Evolutionary conservation across 2,888 invertebrate species (phyloP).

Genomic region (Drosophila monieri): DNA sequence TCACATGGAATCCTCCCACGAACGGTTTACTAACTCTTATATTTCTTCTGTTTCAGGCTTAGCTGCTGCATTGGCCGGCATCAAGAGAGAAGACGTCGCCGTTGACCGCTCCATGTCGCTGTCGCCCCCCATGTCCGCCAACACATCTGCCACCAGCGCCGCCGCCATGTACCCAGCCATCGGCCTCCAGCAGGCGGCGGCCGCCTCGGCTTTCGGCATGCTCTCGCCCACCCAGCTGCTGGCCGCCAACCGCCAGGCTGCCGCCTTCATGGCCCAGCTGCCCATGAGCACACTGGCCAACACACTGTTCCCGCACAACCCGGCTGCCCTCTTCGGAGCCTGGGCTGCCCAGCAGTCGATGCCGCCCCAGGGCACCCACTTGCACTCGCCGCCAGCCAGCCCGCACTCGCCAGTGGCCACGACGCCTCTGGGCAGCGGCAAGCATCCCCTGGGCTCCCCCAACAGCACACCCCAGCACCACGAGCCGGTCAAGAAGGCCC

Average conservation of each 20-base stretch:
- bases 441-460: conserved; percentile 70
- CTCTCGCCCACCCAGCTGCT: conserved; percentile 82
- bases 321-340: conserved; percentile 81
- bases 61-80: conserved; percentile 83
- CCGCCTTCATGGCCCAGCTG: conserved; percentile 83
- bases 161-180: conserved; percentile 75
- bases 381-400: conserved; percentile 82
- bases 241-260: conserved; percentile 83
- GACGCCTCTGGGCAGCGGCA: conserved; percentile 50
- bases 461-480: conserved; percentile 64
- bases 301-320: conserved; percentile 83
- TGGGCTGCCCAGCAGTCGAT: conserved; percentile 79
- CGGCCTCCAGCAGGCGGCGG: conserved; percentile 82
- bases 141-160: conserved; percentile 72
- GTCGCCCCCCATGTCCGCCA: conserved; percentile 83
- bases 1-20: not conserved
- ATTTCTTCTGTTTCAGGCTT: conserved; percentile 70
- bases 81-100: conserved; percentile 81
- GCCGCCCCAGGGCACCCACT: conserved; percentile 65
- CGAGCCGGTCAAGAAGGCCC: conserved; percentile 78
- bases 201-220: conserved; percentile 83
- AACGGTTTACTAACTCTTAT: conserved; percentile 38
- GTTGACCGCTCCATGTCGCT: conserved; percentile 81
- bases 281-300: conserved; percentile 83
- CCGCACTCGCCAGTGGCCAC: conserved; percentile 80